These are phyloP conservation scores for Phoxinus phoxinus DNA, from an alignment of 2,113 vertebrate species.

Conservation along the genomic window DNA sequence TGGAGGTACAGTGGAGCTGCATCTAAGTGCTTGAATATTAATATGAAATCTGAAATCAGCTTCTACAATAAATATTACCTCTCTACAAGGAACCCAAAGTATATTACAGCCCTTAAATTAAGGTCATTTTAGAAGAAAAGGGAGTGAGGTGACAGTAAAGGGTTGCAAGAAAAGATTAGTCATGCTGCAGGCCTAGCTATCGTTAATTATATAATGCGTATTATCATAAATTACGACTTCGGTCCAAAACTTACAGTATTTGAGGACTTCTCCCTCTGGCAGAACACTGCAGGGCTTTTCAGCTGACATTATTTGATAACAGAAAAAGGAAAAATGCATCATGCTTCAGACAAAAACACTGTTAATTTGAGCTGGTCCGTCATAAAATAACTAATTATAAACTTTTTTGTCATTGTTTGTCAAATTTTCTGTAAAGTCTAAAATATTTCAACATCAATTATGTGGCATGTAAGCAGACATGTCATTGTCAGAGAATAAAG, in stretches of 20 bases:
- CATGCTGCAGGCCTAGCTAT: background rate
- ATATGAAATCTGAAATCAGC: too few species aligned
- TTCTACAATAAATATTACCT: background rate
- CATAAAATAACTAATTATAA: background rate
- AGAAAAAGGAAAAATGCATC: background rate
- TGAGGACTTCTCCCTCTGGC: conserved; percentile 58
- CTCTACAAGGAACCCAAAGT: too few species aligned
- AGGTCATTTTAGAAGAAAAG: background rate
- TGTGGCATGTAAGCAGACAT: conserved; percentile 15
- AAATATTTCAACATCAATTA: background rate
- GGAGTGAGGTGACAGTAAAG: background rate
- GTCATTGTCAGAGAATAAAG: conserved; percentile 20
- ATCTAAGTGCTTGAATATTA: background rate
- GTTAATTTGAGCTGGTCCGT: background rate
- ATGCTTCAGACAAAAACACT: conserved; percentile 6
- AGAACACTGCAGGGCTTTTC: conserved; percentile 36
- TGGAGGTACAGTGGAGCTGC: background rate
- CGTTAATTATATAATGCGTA: background rate
- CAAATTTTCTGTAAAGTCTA: background rate
- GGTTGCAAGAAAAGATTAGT: background rate
- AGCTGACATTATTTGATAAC: conserved; percentile 52
- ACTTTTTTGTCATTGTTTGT: too few species aligned
- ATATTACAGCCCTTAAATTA: background rate
- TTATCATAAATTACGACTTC: background rate
- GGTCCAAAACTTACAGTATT: conserved; percentile 63